These are phyloP conservation scores for Gopherus evgoodei DNA, from an alignment of 2,113 vertebrate genomes.

Conservation along the genomic window DNA sequence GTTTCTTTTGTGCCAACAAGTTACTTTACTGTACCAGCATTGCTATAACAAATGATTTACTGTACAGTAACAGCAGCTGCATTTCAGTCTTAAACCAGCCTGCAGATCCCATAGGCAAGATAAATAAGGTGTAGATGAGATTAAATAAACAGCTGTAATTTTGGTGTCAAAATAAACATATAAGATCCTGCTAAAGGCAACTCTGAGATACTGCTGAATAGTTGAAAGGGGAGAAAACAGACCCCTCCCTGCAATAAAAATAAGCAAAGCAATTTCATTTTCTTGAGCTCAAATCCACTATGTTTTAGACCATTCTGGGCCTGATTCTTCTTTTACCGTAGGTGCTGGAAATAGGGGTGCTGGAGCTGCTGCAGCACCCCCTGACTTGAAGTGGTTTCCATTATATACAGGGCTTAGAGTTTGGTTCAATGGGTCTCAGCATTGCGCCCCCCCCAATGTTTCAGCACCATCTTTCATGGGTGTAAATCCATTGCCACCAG, in stretches of 20 bases:
- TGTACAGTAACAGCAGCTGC: not conserved
- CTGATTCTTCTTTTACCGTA: not conserved
- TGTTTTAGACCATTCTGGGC: rapidly evolving
- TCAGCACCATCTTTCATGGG: not conserved
- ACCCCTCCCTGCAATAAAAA: not conserved
- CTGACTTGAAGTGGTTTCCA: too few relatives aligned
- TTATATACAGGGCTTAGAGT: too few relatives aligned
- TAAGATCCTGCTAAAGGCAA: conserved; percentile 52
- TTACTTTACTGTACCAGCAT: rapidly evolving
- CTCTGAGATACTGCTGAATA: conserved; percentile 17
- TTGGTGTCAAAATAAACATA: conserved; percentile 36
- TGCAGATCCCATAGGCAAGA: not conserved
- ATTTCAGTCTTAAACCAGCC: not conserved
- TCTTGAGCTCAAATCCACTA: rapidly evolving
- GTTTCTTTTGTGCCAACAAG: rapidly evolving
- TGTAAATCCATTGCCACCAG: rapidly evolving
- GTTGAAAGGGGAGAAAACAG: not conserved
- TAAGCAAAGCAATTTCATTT: not conserved
- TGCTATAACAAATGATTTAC: conserved; percentile 33
- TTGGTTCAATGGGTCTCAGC: too few relatives aligned
- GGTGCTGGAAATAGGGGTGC: too few relatives aligned
- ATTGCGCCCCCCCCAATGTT: too few relatives aligned
- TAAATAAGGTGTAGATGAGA: conserved; percentile 40
- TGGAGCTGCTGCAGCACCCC: too few relatives aligned
- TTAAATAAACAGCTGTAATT: conserved; percentile 11